Base-by-base conservation (phyloP, 1,140 invertebrate species). In the Zaprionus nigranus region DNA sequence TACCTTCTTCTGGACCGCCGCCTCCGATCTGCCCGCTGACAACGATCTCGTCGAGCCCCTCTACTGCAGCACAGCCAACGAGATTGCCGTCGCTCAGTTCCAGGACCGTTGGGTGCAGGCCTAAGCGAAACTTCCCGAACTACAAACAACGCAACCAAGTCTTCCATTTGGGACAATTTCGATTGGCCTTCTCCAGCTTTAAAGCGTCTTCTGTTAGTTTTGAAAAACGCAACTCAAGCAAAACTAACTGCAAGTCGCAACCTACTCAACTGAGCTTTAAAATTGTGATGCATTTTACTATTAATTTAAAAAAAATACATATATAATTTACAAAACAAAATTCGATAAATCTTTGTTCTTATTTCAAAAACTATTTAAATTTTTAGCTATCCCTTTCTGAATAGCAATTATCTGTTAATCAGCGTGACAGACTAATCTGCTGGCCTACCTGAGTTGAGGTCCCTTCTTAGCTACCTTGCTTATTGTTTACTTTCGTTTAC, bases 1-100 rank as follows among this genome's bases (percentile, higher is more conserved):
- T 28, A 94, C 94, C 51, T 94, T 94, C 91, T 94, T 94, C 91
- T 94, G 94, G 94, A 94, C 94, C n/a, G 94, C 95, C 30, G 85
- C 93, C 75, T 88, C 83, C 62, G 83, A 91, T 59, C 60, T 92
- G 60, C 91, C 91, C 40, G 91, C 93, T 36, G 93, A 94, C 72
- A 91, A 91, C 75, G 94, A 94, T 73, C 82, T 92, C n/a, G 56
- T 92, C 40, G 81, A 91, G 78, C 93, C 91, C 30, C 80, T 91
- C 24, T 87, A 72, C 62, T 88, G 91, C 82, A 92, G 91, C 66
- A 94, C 86, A 6, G 91, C 74, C 93, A 94, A 91, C 86, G 82
- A 82, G 90, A 77, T 94, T 91, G 92, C 90, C 43, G 78, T 92
- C 20, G 65, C 87, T 68, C 81, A 90, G 72, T 87, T 81, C 64